Evolutionary conservation across 2,113 vertebrate genomes (phyloP), one percentile per base, ranked within the genome.

Genomic region (Cavia porcellus): DNA sequence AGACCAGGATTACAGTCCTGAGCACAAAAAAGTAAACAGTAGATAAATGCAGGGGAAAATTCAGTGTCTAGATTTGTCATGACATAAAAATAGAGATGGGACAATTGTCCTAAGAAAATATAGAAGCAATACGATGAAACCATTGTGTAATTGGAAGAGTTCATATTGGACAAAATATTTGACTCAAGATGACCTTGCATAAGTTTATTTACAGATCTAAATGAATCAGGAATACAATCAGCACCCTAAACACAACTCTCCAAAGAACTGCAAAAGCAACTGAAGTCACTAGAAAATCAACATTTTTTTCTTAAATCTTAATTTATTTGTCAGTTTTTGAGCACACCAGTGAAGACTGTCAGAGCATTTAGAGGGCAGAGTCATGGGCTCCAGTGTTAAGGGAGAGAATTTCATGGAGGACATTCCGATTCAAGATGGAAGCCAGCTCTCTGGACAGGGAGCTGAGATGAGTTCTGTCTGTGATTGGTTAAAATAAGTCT

Each of bases 201-300:
- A 42, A 25, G 47, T 70, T 38, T 83, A 72, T 86, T 95, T 95
- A 93, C 38, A 82, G 42, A 86, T 83, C 72, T 91, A 89, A 89
- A 59, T 89, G 82, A 92, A 93, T 75, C 6, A 2, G 22, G 57
- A 81, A 72, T 90, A 52, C 80, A 86, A 68, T 74, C 35, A 88
- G 35, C 81, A 88, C 22, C 70, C 59, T 72, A 68, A 62, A 89
- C 28, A 68, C 28, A 35, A 3, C 17, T 68, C 93, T 90, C 20
- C 47, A n/a, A 72, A 72, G 5, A 45, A 38, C 12, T 74, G 0
- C 19, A 45, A 62, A 85, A 47, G 45, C n/a, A 52, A 7, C 13
- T 17, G 30, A 6, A 55, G 55, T 5, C 61, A 9, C 13, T 55
- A 68, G 15, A 74, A 64, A 64, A n/a, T 10, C 38, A n/a, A 66